Base-by-base conservation (phyloP, 2,888 invertebrate genomes). In the Agrotis puta region DNA sequence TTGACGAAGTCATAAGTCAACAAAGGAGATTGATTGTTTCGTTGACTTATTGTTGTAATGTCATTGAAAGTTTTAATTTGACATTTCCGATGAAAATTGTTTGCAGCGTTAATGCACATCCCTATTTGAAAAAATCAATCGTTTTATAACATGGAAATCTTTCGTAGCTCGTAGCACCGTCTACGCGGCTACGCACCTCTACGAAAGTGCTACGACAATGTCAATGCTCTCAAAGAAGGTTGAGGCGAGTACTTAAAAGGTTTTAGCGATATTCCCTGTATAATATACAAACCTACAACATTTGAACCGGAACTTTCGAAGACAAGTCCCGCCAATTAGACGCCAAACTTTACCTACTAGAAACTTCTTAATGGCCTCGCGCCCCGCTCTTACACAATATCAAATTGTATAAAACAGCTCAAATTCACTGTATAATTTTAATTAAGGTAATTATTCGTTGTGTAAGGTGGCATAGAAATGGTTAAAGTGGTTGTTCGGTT, bases 281-380 rank as follows among this genome's bases (percentile, higher is more conserved):
- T 51, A 18, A 57, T 51, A 18, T 50, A 45, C 20, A 24, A 39
- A 59, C 47, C 13, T 51, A 62, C 57, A 74, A 57, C 50, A 70
- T 57, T 82, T 58, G 47, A 69, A 74, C 54, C 16, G 27, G 51
- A 76, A 69, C 58, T 51, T 70, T 68, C 48, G 65, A 72, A 81
- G 72, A 85, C 84, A 83, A 81, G 81, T 67, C 68, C 47, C 65
- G 67, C 67, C 79, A 81, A 81, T 85, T 77, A 74, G 61, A 64
- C 66, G 72, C 57, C 79, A 62, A 81, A 83, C 64, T 84, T 81
- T 64, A 70, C 64, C 61, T 67, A 59, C 61, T 62, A 56, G 33
- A 70, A 81, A 82, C 54, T 74, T 77, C 48, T 64, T 64, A 74
- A 68, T 62, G 61, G 56, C 63, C 53, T 65, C 57, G 54, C 67